Evolutionary conservation across 2,113 vertebrate species (phyloP).

Genomic region (Panurus biarmicus): DNA sequence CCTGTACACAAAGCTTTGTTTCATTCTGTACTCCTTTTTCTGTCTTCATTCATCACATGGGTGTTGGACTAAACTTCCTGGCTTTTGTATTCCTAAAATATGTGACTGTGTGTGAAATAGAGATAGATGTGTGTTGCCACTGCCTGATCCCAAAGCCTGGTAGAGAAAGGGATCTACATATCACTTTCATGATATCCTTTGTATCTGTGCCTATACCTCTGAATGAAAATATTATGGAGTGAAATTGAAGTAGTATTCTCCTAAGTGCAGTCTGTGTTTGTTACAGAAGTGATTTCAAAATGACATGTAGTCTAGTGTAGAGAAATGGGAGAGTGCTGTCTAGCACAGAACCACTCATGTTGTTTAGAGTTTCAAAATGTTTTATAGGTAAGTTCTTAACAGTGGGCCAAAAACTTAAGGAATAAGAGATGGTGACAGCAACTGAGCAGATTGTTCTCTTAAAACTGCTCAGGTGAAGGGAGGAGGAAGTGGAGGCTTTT

Average conservation of each 20-base stretch:
- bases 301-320: neutral
- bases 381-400: neutral
- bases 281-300: neutral
- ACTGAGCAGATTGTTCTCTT: neutral
- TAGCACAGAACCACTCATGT: fast-evolving
- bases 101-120: neutral
- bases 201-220: neutral
- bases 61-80: neutral
- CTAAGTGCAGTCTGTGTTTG: neutral
- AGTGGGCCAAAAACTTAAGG: neutral
- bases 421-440: neutral
- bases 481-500: neutral
- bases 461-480: neutral
- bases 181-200: neutral
- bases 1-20: neutral
- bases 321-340: neutral
- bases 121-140: neutral
- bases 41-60: neutral
- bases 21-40: neutral
- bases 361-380: neutral
- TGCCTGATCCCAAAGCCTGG: neutral
- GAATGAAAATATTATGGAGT: neutral
- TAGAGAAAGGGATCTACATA: neutral
- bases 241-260: neutral
- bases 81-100: neutral